A percentile compares a stretch with the other conserved stretches of the same genome.
phyloP scores from a whole-genome alignment of 2,888 invertebrate species.

The Amblyjoppa fuscipennis region DNA sequence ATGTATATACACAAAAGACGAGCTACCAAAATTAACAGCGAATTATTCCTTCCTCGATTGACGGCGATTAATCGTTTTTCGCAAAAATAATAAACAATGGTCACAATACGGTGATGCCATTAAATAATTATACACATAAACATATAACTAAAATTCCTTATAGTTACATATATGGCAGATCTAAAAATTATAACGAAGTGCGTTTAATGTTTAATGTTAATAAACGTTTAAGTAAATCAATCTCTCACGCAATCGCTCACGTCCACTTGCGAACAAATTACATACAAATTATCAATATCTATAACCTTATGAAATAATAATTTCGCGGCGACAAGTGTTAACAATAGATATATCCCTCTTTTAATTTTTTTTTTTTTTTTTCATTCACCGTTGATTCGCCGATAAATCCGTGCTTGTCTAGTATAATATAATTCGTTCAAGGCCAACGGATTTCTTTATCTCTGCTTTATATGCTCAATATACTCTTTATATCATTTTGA shows the following conservation, averaged over 20 bases:
- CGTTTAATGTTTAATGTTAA: constrained; percentile 70
- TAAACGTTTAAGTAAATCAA: constrained; percentile 82
- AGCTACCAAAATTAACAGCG: constrained; percentile 67
- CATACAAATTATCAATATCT: constrained; percentile 72
- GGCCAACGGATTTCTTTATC: constrained; percentile 52
- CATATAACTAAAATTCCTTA: constrained; percentile 73
- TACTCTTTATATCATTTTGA: constrained; percentile 57
- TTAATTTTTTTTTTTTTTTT: constrained; percentile 30
- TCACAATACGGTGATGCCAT: constrained; percentile 65
- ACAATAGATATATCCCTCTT: constrained; percentile 73
- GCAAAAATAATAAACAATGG: constrained; percentile 70
- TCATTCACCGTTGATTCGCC: constrained; percentile 43
- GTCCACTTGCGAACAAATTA: constrained; percentile 75
- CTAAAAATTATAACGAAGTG: constrained; percentile 76
- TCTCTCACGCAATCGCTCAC: constrained; percentile 79
- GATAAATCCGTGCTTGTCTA: constrained; percentile 49
- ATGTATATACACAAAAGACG: constrained; percentile 76
- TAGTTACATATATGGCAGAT: constrained; percentile 81
- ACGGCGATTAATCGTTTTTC: constrained; percentile 33
- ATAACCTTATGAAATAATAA: constrained; percentile 77
- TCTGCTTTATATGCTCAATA: constrained; percentile 61
- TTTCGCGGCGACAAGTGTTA: constrained; percentile 76
- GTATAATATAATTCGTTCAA: constrained; percentile 57
- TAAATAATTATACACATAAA: constrained; percentile 75
- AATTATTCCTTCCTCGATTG: constrained; percentile 42